Base-by-base conservation (phyloP, 2,797 vertebrate species). In the Agapornis canus region DNA sequence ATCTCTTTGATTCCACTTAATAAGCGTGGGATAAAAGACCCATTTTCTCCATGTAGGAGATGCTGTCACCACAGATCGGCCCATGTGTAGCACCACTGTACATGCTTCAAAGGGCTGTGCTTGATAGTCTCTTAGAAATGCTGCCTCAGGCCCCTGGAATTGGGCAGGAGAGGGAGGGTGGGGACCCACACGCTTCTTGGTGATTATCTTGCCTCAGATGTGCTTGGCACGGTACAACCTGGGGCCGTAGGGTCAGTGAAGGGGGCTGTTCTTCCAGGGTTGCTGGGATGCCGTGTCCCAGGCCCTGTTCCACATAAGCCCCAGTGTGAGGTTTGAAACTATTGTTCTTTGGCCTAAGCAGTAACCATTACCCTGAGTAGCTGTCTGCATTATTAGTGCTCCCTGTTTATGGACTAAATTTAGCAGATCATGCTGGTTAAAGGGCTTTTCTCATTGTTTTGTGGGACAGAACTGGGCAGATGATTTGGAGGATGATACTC, bases 401-500 rank as follows among this genome's bases (percentile, higher is more conserved):
- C 57, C 17, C 37, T 72, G 20, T n/a, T 8, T 35, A 40, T 63
- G 47, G 43, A 79, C 86, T 66, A 22, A 32, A 47, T 88, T 76
- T 73, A 76, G 39, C 79, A 76, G 63, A 52, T 45, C 29, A 13
- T 60, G 54, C 56, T 92, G 77, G 20, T 72, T 90, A 82, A 87
- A 81, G 77, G 39, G 26, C 47, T 82, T 69, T 94, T 85, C 66
- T 93, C 45, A 10, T 86, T 92, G 29, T 84, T 88, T 72, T 71
- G 65, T 66, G 20, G 82, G 79, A 90, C 96, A 98, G 97, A 89
- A 51, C 23, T 90, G 94, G 76, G 32, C 70, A 47, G 94, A 95
- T 93, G 97, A 98, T 66, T 83, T 92, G 79, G 97, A 97, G 56
- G 98, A 98, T 72, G 97, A 98, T 42, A 75, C 94, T 77, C 86